A percentile compares a stretch with the other conserved stretches of the same genome.
phyloP scores from a whole-genome alignment of 2,113 vertebrate genomes.

The Antechinus flavipes region DNA sequence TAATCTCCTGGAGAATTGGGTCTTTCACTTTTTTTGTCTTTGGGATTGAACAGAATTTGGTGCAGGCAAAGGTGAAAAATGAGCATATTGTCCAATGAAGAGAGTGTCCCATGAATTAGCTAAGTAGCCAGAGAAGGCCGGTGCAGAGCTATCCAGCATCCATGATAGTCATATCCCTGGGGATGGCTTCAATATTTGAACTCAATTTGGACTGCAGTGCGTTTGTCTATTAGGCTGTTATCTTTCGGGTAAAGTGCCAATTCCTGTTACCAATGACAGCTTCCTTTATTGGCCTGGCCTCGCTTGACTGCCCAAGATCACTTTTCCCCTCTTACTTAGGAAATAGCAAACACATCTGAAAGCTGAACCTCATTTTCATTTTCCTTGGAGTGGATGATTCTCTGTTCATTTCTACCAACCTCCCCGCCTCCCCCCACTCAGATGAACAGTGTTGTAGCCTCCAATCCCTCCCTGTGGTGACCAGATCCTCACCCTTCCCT shows the following conservation, averaged over 20 bases:
- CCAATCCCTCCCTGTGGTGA: neutral
- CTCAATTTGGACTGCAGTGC: conserved; percentile 51
- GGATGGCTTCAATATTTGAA: conserved; percentile 31
- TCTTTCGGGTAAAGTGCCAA: conserved; percentile 49
- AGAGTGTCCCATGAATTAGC: neutral
- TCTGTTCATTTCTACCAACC: neutral
- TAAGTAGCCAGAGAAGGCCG: neutral
- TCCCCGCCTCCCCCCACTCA: neutral
- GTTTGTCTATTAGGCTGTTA: conserved; percentile 5
- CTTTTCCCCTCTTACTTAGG: neutral
- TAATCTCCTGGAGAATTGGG: neutral
- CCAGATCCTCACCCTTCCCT: neutral
- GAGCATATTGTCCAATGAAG: neutral
- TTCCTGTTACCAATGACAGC: conserved; percentile 43
- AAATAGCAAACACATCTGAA: conserved; percentile 42
- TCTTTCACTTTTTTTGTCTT: neutral
- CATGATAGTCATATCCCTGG: conserved; percentile 17
- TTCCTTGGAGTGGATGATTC: conserved; percentile 11
- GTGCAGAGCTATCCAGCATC: conserved; percentile 15
- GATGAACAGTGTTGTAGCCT: neutral
- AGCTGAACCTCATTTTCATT: conserved; percentile 28
- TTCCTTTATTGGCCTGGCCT: conserved; percentile 48
- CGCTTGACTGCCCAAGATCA: conserved; percentile 12
- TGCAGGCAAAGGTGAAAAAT: neutral
- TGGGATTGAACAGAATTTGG: neutral